Conservation (phyloP, 37 sponge, comb jelly and placozoan species). For the Hormiphora californensis region DNA sequence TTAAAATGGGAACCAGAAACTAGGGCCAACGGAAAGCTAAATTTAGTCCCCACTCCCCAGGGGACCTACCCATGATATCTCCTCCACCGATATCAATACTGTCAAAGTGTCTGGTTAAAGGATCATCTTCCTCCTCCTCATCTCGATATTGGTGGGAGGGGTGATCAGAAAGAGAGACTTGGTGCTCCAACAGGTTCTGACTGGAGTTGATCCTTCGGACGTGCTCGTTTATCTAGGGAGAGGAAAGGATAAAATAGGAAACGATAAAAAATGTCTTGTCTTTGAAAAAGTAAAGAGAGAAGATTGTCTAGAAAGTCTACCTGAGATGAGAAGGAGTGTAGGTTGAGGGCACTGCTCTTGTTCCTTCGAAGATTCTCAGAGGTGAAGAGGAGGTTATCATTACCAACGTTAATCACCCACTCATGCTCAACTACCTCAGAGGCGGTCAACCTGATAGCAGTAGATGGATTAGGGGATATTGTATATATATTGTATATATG, state of each 20-base stretch:
- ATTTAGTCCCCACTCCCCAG: no score
- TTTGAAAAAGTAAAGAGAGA: no score
- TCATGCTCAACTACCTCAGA: slow-evolving; percentile 67
- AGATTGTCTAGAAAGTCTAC: no score
- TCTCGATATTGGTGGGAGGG: neutral
- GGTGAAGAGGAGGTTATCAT: slow-evolving; percentile 6
- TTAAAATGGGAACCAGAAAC: no score
- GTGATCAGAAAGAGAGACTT: neutral
- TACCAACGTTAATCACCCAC: slow-evolving; percentile 59
- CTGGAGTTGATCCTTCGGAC: slow-evolving; percentile 42
- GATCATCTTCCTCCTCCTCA: neutral
- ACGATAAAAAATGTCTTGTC: no score
- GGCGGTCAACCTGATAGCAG: slow-evolving; percentile 62
- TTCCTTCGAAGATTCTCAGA: slow-evolving; percentile 11
- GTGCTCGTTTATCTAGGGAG: slow-evolving; percentile 44
- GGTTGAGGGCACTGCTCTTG: slow-evolving; percentile 50
- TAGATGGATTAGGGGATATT: no score
- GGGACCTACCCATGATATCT: neutral
- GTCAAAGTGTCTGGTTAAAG: neutral
- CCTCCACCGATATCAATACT: neutral
- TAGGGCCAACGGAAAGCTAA: no score
- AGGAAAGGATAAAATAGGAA: no score
- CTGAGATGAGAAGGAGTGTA: slow-evolving; percentile 31
- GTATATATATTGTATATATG: no score
- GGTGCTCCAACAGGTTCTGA: no score